Evolutionary conservation across 1,140 invertebrate species (phyloP).

Genomic region (Sitophilus oryzae): DNA sequence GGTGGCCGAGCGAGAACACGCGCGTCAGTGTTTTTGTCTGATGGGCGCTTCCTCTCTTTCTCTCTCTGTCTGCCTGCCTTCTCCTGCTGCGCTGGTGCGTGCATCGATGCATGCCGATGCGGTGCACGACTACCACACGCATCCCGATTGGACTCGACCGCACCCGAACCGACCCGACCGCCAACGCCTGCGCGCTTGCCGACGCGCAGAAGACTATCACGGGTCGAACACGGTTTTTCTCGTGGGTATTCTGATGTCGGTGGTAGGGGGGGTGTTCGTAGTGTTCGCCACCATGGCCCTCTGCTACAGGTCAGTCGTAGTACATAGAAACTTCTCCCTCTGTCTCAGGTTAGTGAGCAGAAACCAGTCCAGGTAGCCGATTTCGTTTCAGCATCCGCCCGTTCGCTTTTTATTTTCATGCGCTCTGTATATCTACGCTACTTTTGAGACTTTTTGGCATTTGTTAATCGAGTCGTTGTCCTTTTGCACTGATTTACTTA

Average conservation of each 20-base stretch:
- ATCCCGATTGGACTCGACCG: conserved; percentile 17
- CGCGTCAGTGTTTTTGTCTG: conserved; percentile 34
- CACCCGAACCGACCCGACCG: conserved; percentile 38
- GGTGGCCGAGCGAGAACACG: too few relatives aligned
- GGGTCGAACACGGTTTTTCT: conserved; percentile 93
- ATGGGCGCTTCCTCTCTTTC: conserved; percentile 44
- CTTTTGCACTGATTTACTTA: background rate
- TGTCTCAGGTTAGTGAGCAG: conserved; percentile 87
- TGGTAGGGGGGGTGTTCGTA: conserved; percentile 97
- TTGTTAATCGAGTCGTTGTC: background rate
- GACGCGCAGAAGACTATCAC: conserved; percentile 78
- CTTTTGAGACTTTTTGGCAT: background rate
- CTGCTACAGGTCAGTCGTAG: conserved; percentile 98
- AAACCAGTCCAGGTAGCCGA: conserved; percentile 43
- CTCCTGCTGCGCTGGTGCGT: conserved; percentile 30
- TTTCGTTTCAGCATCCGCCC: conserved; percentile 41
- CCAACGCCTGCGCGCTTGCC: conserved; percentile 33
- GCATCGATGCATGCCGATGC: conserved; percentile 30
- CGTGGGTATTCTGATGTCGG: conserved; percentile 95
- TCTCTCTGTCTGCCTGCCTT: conserved; percentile 32
- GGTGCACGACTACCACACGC: conserved; percentile 22
- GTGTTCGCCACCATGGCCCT: conserved; percentile 96
- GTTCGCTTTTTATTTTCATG: conserved; percentile 21
- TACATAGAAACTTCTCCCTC: conserved; percentile 95
- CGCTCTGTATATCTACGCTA: conserved; percentile 7